Evolutionary conservation across 2,797 vertebrate genomes (phyloP).

Genomic region (Botia almorhae): DNA sequence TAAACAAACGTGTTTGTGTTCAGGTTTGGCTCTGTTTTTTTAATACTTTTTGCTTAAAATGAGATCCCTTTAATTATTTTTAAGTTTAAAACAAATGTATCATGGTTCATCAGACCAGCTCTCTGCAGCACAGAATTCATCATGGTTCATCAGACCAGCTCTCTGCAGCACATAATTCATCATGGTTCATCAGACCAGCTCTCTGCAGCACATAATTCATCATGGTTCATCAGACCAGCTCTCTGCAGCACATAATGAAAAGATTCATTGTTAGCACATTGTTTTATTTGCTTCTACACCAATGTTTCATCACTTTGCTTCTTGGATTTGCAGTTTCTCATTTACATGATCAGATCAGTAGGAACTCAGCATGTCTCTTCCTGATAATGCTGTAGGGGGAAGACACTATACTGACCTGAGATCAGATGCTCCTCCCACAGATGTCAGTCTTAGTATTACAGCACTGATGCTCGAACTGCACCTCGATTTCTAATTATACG

Average conservation of each 20-base stretch:
- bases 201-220: background rate
- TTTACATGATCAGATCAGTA: background rate
- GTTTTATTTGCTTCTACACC: background rate
- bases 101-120: too few relatives aligned
- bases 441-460: background rate
- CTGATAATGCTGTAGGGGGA: constrained; percentile 1
- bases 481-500: background rate
- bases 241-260: background rate
- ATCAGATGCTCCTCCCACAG: constrained; percentile 22
- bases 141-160: background rate
- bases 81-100: background rate
- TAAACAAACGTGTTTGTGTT: constrained; percentile 20
- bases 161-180: background rate
- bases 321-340: background rate
- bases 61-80: too few relatives aligned
- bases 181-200: too few relatives aligned
- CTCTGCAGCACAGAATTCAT: background rate
- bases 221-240: background rate
- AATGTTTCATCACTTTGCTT: background rate
- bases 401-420: constrained; percentile 15
- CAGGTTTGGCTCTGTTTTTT: background rate
- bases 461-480: background rate
- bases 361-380: background rate
- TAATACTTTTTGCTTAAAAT: too few relatives aligned
- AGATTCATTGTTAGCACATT: background rate